phyloP scores from a whole-genome alignment of 2,797 vertebrate species.

The Choloepus didactylus region DNA sequence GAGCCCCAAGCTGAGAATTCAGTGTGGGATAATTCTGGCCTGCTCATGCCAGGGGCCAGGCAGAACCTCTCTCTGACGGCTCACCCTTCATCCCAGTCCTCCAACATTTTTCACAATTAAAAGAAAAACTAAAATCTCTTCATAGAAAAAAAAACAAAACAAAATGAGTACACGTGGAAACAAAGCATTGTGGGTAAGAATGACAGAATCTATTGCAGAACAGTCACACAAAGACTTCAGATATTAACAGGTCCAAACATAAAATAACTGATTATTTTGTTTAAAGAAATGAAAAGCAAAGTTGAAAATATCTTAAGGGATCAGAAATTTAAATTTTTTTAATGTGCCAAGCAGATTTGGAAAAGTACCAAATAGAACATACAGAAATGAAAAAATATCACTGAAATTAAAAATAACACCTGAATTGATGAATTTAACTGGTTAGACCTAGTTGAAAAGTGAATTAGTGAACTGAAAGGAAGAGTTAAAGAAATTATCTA shows the following conservation, averaged over 20 bases:
- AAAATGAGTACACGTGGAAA: rapidly evolving
- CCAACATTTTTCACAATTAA: background rate
- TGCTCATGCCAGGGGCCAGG: background rate
- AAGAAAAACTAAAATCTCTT: background rate
- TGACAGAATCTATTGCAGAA: no score
- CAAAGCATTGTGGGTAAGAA: no score
- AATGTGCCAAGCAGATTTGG: background rate
- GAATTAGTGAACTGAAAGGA: background rate
- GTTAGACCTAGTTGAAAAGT: background rate
- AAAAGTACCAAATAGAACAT: no score
- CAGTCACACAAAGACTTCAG: background rate
- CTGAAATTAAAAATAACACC: background rate
- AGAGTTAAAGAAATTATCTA: no score
- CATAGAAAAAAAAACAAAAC: no score
- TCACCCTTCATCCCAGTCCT: background rate
- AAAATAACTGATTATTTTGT: no score
- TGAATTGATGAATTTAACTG: background rate
- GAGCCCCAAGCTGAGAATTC: background rate
- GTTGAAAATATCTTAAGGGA: background rate
- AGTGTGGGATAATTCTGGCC: no score
- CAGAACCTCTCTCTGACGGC: background rate
- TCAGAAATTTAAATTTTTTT: background rate
- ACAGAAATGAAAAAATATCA: background rate
- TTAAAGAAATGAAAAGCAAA: background rate
- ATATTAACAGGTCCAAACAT: rapidly evolving